A percentile compares a stretch with the other conserved stretches of the same genome.
Evolutionary conservation across 2,888 invertebrate genomes (phyloP).

Genomic region (Chydorus sphaericus): DNA sequence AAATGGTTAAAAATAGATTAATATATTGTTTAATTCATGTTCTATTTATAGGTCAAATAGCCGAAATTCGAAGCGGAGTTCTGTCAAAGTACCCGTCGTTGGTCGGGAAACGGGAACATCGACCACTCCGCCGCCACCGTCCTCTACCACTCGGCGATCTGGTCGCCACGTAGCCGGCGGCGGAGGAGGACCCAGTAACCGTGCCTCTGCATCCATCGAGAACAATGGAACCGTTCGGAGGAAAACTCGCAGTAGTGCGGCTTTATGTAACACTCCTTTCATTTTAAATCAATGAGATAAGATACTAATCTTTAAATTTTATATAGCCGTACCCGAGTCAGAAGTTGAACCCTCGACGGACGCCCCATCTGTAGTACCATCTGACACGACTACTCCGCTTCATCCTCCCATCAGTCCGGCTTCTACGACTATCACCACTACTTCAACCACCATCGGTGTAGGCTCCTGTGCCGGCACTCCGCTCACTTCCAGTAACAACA

Average conservation of each 20-base stretch:
- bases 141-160: conserved; percentile 6
- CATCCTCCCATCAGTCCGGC: too few relatives aligned
- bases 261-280: conserved; percentile 18
- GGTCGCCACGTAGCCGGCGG: conserved; percentile 2
- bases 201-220: conserved; percentile 16
- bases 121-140: background rate
- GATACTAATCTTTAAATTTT: background rate
- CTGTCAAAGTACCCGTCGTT: too few relatives aligned
- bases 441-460: background rate
- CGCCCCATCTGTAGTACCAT: background rate
- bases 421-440: background rate
- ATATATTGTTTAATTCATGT: background rate
- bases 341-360: background rate
- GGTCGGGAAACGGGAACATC: background rate
- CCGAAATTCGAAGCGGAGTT: background rate
- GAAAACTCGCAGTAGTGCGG: conserved; percentile 23
- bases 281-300: conserved; percentile 27
- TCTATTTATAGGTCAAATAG: background rate
- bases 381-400: too few relatives aligned
- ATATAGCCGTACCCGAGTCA: background rate
- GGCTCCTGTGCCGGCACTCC: background rate
- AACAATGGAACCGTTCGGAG: conserved; percentile 21
- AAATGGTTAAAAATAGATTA: too few relatives aligned
- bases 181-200: conserved; percentile 2
- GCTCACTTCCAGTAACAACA: conserved; percentile 19